phyloP scores from a whole-genome alignment of 2,113 vertebrate species.

The Festucalex cinctus region DNA sequence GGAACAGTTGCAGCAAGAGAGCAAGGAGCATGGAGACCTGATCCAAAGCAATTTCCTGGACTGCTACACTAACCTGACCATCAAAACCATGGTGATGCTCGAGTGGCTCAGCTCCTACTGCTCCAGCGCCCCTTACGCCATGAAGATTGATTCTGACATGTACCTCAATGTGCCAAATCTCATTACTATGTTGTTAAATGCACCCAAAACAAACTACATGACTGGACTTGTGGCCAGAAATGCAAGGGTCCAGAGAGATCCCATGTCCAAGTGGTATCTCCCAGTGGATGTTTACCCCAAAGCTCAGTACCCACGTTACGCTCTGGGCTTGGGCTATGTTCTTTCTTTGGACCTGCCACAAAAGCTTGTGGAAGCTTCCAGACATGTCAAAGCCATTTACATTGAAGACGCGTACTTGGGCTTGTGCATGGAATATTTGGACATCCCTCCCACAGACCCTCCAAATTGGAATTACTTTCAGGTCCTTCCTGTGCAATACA shows the following conservation, averaged over 20 bases:
- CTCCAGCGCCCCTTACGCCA: constrained; percentile 60
- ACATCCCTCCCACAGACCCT: neutral
- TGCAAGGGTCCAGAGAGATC: neutral
- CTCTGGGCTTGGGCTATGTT: constrained; percentile 71
- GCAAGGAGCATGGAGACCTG: constrained; percentile 60
- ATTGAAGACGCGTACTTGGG: constrained; percentile 75
- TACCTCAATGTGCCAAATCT: constrained; percentile 73
- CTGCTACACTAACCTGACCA: constrained; percentile 78
- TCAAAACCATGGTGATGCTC: constrained; percentile 81
- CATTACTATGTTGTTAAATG: constrained; percentile 11
- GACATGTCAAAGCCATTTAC: constrained; percentile 52
- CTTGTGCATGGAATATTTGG: constrained; percentile 63
- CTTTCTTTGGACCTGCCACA: constrained; percentile 58
- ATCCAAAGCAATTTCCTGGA: constrained; percentile 79
- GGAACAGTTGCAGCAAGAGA: constrained; percentile 62
- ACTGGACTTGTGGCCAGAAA: constrained; percentile 31
- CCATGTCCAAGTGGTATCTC: constrained; percentile 66
- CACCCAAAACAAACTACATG: constrained; percentile 20
- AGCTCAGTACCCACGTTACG: constrained; percentile 50
- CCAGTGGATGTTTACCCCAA: constrained; percentile 37
- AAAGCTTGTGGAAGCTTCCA: constrained; percentile 56
- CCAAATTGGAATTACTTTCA: constrained; percentile 27
- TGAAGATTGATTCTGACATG: constrained; percentile 76
- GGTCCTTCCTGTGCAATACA: constrained; percentile 18
- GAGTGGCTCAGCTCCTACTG: constrained; percentile 77